Conservation (phyloP, 2,888 invertebrate species). For the Pollenia labialis region DNA sequence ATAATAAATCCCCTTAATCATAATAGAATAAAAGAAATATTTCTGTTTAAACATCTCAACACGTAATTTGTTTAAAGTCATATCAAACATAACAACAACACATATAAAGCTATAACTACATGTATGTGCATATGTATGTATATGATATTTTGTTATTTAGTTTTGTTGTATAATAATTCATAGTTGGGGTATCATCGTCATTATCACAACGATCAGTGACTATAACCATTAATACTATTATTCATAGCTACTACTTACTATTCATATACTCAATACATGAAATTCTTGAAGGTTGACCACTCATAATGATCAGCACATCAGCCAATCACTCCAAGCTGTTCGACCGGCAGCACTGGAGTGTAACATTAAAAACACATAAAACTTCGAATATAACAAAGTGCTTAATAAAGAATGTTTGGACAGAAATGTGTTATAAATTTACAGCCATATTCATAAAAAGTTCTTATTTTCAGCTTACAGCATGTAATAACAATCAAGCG, state of each 20-base stretch:
- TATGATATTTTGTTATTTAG: too few species aligned
- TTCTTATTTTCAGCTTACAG: too few species aligned
- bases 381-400: too few species aligned
- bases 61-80: slow-evolving; percentile 35
- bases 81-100: slow-evolving; percentile 29
- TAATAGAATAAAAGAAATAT: slow-evolving; percentile 2
- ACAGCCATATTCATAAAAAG: too few species aligned
- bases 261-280: slow-evolving; percentile 16
- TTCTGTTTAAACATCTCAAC: slow-evolving; percentile 28
- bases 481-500: too few species aligned
- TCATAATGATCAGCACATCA: slow-evolving; percentile 33
- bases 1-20: slow-evolving; percentile 16
- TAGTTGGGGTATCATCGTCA: slow-evolving; percentile 31
- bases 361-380: slow-evolving; percentile 7
- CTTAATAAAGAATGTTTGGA: too few species aligned
- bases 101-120: not conserved
- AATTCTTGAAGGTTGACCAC: slow-evolving; percentile 64
- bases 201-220: slow-evolving; percentile 1
- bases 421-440: too few species aligned
- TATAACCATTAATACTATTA: slow-evolving; percentile 29
- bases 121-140: not conserved
- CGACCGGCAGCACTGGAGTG: slow-evolving; percentile 7
- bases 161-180: slow-evolving; percentile 10
- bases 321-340: not conserved
- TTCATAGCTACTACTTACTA: slow-evolving; percentile 24